phyloP scores from a whole-genome alignment of 2,797 vertebrate species.

The Scomberomorus guttatus region DNA sequence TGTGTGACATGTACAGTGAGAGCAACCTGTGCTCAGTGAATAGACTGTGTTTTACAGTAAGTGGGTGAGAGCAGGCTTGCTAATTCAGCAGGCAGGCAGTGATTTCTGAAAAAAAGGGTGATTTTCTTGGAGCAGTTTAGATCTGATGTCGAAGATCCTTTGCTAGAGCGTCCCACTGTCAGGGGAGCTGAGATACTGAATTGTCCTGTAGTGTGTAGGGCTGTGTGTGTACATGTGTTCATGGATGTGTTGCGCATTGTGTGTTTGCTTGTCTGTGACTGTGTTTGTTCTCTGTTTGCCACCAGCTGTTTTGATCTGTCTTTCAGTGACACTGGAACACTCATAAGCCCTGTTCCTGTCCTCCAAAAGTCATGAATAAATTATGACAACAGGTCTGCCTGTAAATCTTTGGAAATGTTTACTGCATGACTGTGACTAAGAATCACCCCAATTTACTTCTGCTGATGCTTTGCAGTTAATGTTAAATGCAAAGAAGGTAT shows the following conservation, averaged over 20 bases:
- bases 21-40: conserved; percentile 29
- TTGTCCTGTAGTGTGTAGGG: conserved; percentile 7
- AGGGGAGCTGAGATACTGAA: neutral
- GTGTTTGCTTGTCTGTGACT: conserved; percentile 29
- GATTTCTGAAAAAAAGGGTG: conserved; percentile 33
- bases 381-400: conserved; percentile 27
- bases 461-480: conserved; percentile 8
- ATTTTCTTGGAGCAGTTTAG: conserved; percentile 18
- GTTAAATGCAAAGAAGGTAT: conserved; percentile 10
- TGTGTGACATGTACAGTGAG: conserved; percentile 27
- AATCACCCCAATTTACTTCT: conserved; percentile 26
- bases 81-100: conserved; percentile 51
- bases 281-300: conserved; percentile 37
- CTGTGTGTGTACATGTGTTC: neutral
- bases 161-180: neutral
- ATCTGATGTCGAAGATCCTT: neutral
- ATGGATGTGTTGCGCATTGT: conserved; percentile 5
- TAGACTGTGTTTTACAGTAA: conserved; percentile 49
- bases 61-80: conserved; percentile 41
- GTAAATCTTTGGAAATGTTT: conserved; percentile 47
- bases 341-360: conserved; percentile 10
- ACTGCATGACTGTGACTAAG: conserved; percentile 21
- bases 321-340: conserved; percentile 44
- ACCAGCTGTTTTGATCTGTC: conserved; percentile 46
- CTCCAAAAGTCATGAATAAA: conserved; percentile 54